Evolutionary conservation across 2,113 vertebrate genomes (phyloP).

Genomic region (Austrofundulus limnaeus): DNA sequence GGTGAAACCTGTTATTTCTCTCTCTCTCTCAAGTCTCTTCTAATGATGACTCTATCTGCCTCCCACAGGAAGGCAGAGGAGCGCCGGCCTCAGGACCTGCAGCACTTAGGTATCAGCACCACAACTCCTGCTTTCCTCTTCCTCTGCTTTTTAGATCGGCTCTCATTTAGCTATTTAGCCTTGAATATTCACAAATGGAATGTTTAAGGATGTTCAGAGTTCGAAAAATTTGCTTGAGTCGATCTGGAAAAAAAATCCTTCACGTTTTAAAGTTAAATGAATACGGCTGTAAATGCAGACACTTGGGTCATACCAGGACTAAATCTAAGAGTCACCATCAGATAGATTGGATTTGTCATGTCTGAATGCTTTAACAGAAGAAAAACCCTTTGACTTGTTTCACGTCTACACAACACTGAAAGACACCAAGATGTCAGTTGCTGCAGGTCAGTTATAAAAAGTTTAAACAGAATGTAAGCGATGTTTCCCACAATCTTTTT

Average conservation of each 20-base stretch:
- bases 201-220: constrained; percentile 65
- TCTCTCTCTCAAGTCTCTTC: constrained; percentile 45
- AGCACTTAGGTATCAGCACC: constrained; percentile 54
- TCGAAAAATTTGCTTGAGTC: constrained; percentile 25
- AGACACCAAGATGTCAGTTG: constrained; percentile 18
- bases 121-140: constrained; percentile 39
- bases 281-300: constrained; percentile 34
- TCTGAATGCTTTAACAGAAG: not conserved
- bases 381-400: constrained; percentile 13
- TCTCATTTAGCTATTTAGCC: constrained; percentile 64
- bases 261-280: constrained; percentile 44
- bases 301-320: constrained; percentile 29
- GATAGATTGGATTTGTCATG: constrained; percentile 3
- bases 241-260: not conserved
- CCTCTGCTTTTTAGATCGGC: constrained; percentile 50
- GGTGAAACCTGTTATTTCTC: constrained; percentile 65
- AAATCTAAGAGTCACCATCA: constrained; percentile 18
- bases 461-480: constrained; percentile 1
- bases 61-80: constrained; percentile 64
- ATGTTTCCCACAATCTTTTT: not conserved
- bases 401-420: constrained; percentile 13
- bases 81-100: constrained; percentile 53
- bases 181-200: constrained; percentile 73
- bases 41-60: constrained; percentile 76
- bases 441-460: not conserved